Base-by-base conservation (phyloP, 1,140 invertebrate genomes). In the Dermatophagoides farinae region DNA sequence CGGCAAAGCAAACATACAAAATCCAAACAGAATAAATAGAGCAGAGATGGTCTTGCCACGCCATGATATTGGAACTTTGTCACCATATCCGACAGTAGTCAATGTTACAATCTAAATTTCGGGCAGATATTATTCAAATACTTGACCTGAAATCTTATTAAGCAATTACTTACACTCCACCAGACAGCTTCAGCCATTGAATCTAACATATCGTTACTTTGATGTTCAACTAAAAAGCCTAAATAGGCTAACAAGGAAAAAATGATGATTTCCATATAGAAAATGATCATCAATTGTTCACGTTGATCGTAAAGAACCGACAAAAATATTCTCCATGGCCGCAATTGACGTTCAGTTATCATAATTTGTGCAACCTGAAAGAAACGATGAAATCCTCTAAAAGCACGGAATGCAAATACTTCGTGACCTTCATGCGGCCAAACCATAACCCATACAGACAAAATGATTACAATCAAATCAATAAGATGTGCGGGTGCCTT, bases 351-450 rank as follows among this genome's bases (percentile, higher is more conserved):
- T 23, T 47, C n/a, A 31, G 46, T 50, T 6, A 38, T 38, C 16
- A 60, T 49, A 16, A 60, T n/a, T 20, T 60, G 58, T 16, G 50
- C 18, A 1, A 60, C 11, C 20, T 50, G 46, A 40, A 60, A 60
- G 25, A 50, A 49, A 10, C 58, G 58, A 60, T 60, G 58, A 43
- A 58, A 58, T 10, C 58, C 58, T 16, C 58, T 4, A 47, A 60
- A 60, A 16, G 58, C 58, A 18, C 43, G 44, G 25, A 60, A 46
- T 4, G 58, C 58, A 60, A 60, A 60, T 16, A 60, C 58, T 52
- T 60, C 44, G 47, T 47, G 41, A 22, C 58, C 58, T 18, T 49
- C 23, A 18, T 47, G 41, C 10, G 44, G 58, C 1, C 10, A 18
- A 22, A 41, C 58, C 31, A 31, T 31, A 31, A 31, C 31, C 31